phyloP scores from a whole-genome alignment of 2,113 vertebrate species.

The Serinus canaria region DNA sequence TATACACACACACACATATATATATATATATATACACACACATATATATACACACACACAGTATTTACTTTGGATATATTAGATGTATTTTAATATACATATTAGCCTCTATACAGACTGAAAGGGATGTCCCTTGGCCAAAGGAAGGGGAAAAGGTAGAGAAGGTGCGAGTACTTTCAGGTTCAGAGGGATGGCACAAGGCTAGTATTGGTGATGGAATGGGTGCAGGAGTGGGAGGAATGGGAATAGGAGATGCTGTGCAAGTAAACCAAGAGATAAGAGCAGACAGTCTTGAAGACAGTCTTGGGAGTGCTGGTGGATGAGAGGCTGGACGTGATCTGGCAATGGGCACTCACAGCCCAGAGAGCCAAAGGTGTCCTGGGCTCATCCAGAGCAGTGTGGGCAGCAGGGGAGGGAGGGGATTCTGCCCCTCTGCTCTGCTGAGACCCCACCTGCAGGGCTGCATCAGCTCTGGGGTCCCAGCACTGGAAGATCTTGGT shows the following conservation, averaged over 20 bases:
- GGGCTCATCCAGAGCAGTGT: not conserved
- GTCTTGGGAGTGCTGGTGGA: not conserved
- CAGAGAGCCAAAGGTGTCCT: rapidly evolving
- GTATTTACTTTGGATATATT: not conserved
- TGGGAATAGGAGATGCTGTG: not conserved
- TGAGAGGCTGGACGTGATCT: not conserved
- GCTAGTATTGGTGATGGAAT: not conserved
- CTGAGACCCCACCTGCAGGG: not conserved
- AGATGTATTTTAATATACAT: rapidly evolving
- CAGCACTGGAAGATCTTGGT: not conserved
- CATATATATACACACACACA: not conserved
- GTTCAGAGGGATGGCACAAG: not conserved
- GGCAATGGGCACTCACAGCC: rapidly evolving
- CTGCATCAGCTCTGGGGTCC: not conserved
- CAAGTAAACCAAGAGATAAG: not conserved
- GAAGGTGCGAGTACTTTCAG: not conserved
- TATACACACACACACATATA: no score
- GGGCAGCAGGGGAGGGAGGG: not conserved
- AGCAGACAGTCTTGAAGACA: not conserved
- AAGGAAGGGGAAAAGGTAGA: not conserved
- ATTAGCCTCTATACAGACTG: not conserved
- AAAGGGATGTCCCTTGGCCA: not conserved
- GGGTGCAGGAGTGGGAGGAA: not conserved
- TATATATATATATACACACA: not conserved
- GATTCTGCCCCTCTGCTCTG: not conserved